Evolutionary conservation across 2,113 vertebrate species (phyloP).

Genomic region (Tupaia chinensis): DNA sequence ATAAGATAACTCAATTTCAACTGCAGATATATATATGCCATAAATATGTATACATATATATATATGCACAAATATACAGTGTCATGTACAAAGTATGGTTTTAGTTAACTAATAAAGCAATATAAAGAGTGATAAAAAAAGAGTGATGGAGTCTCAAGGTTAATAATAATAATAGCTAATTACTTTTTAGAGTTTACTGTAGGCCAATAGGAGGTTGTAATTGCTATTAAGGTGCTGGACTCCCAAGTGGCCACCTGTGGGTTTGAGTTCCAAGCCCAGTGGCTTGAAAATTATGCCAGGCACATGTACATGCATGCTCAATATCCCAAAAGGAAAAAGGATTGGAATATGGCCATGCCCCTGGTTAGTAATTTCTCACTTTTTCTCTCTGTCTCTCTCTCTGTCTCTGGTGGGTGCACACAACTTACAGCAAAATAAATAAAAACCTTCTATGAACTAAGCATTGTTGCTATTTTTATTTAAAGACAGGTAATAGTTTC

Average conservation of each 20-base stretch:
- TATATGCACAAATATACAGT: not conserved
- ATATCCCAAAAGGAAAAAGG: no score
- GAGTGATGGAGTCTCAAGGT: not conserved
- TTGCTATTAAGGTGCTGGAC: no score
- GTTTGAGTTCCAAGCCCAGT: no score
- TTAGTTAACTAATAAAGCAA: not conserved
- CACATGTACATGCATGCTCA: no score
- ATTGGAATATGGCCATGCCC: no score
- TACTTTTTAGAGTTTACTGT: not conserved
- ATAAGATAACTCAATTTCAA: not conserved
- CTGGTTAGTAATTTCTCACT: no score
- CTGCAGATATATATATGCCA: not conserved
- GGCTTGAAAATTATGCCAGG: no score
- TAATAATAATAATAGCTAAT: conserved; percentile 29
- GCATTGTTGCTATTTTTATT: not conserved
- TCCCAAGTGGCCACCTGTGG: no score
- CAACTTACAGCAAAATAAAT: no score
- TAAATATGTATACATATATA: not conserved
- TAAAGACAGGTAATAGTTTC: not conserved
- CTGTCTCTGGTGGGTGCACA: no score
- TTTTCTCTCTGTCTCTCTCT: no score
- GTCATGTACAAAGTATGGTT: not conserved
- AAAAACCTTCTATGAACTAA: not conserved
- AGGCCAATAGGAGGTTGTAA: not conserved
- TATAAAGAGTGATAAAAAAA: not conserved